Evolutionary conservation across 2,888 invertebrate genomes (phyloP), one percentile per base, ranked within the genome.

Genomic region (Dasysyrphus tricinctus): DNA sequence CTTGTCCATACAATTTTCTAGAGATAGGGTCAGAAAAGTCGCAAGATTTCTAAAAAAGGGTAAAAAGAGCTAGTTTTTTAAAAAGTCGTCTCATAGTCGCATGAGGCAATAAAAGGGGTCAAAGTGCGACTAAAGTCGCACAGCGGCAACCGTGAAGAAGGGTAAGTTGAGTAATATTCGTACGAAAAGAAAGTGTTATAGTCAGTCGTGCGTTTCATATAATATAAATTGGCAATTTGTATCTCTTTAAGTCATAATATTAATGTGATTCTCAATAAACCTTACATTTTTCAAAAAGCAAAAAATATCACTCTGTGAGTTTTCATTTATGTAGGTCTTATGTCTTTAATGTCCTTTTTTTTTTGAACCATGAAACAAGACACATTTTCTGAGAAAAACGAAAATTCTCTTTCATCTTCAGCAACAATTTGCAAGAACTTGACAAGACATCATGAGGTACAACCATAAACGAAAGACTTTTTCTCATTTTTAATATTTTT

Each of bases 391-490:
- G 3, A 2, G 14, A 29, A 54, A 4, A 54, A 24, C 32, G 1
- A 16, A 16, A n/a, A n/a, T n/a, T n/a, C 37, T 57, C 57, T 57
- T 57, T 57, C 34, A 37, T 57, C 37, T 61, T 61, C 42, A 61
- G 14, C 24, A 61, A 61, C 39, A 61, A 61, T 42, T 61, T 61
- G 61, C 14, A 61, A 42, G 42, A 42, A 61, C 61, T 57, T 61
- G 61, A 61, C 61, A 61, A 29, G 61, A 9, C 34, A 6, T 42
- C 19, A 29, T 42, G 39, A 54, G 14, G 24, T 54, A 29, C 54
- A 54, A 54, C 24, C 24, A 12, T 0, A n/a, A 29, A 9, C 19
- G 3, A 49, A 14, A 19, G 8, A 19, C 16, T 14, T 34, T 24
- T 9, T 37, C n/a, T 37, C 9, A 12, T 8, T 32, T 34, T 69